phyloP scores from a whole-genome alignment of 2,797 vertebrate genomes.

The Menidia menidia region DNA sequence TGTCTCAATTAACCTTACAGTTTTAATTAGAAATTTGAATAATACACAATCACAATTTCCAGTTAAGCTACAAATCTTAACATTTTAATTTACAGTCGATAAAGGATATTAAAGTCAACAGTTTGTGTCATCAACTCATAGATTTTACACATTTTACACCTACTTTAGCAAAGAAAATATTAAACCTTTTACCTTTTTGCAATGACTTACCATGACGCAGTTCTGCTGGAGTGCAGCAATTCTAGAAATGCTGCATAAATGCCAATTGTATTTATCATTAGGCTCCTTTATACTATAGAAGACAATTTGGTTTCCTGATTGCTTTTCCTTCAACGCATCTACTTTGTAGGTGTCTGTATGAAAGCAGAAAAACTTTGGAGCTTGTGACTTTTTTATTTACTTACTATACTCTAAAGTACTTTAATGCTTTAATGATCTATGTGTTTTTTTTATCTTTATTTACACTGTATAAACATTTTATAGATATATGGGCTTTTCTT shows the following conservation, averaged over 20 bases:
- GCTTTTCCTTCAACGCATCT: constrained; percentile 1
- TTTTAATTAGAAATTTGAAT: constrained; percentile 5
- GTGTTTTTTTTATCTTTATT: not conserved
- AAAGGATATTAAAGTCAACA: constrained; percentile 5
- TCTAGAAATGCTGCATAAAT: constrained; percentile 42
- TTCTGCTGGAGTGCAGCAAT: constrained; percentile 48
- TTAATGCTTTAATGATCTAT: constrained; percentile 5
- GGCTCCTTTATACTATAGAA: constrained; percentile 31
- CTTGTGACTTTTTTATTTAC: constrained; percentile 12
- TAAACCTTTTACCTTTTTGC: constrained; percentile 29
- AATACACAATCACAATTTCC: not conserved
- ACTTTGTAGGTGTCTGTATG: constrained; percentile 1
- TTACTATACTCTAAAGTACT: constrained; percentile 8
- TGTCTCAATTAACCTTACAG: not conserved
- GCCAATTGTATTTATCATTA: constrained; percentile 39
- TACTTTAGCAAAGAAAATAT: constrained; percentile 14
- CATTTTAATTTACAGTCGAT: too few relatives aligned
- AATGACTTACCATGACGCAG: constrained; percentile 56
- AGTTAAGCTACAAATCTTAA: too few relatives aligned
- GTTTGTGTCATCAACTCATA: constrained; percentile 1
- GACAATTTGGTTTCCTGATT: constrained; percentile 13
- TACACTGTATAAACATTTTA: not conserved
- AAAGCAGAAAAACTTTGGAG: constrained; percentile 18
- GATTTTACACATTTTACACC: constrained; percentile 4
- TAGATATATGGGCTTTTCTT: too few relatives aligned